A percentile compares a stretch with the other conserved stretches of the same genome.
These are phyloP conservation scores for Eumacrocentrus americanus DNA, from an alignment of 2,888 invertebrate genomes.

Conservation along the genomic window DNA sequence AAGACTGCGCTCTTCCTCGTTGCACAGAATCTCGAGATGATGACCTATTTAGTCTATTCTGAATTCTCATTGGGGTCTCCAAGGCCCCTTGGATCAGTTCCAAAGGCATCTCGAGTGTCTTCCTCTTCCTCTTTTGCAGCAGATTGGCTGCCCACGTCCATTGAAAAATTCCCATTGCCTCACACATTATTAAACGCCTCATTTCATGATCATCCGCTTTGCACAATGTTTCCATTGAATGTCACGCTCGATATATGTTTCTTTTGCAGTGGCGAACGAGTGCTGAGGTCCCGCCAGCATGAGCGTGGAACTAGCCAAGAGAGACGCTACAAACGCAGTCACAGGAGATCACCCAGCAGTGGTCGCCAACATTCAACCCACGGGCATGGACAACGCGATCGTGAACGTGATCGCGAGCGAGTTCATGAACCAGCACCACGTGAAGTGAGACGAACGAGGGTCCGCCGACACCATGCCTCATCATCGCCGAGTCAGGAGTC, in stretches of 20 bases:
- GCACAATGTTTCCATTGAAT: too few species aligned
- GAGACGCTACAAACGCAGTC: constrained; percentile 84
- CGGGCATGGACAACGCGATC: constrained; percentile 42
- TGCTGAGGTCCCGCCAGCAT: constrained; percentile 67
- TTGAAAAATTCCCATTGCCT: too few species aligned
- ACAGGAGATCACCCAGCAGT: constrained; percentile 81
- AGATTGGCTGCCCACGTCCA: background rate
- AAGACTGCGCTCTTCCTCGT: constrained; percentile 11
- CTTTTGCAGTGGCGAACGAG: constrained; percentile 65
- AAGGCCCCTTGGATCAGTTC: constrained; percentile 47
- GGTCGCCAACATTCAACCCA: constrained; percentile 71
- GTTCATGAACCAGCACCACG: constrained; percentile 44
- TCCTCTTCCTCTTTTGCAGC: background rate
- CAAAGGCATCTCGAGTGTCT: constrained; percentile 33
- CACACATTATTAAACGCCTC: too few species aligned
- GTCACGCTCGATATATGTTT: too few species aligned
- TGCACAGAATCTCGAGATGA: constrained; percentile 13
- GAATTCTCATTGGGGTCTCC: constrained; percentile 41
- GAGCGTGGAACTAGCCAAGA: constrained; percentile 80
- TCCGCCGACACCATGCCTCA: constrained; percentile 53
- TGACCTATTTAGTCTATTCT: constrained; percentile 41
- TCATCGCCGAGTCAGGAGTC: constrained; percentile 52
- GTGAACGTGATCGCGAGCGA: constrained; percentile 36
- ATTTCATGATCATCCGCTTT: too few species aligned
- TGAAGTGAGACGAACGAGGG: constrained; percentile 43